Percentiles rank a stretch among this genome's conserved stretches.
Conservation (phyloP, 2,888 invertebrate genomes). For the Trichopoda pennipes region DNA sequence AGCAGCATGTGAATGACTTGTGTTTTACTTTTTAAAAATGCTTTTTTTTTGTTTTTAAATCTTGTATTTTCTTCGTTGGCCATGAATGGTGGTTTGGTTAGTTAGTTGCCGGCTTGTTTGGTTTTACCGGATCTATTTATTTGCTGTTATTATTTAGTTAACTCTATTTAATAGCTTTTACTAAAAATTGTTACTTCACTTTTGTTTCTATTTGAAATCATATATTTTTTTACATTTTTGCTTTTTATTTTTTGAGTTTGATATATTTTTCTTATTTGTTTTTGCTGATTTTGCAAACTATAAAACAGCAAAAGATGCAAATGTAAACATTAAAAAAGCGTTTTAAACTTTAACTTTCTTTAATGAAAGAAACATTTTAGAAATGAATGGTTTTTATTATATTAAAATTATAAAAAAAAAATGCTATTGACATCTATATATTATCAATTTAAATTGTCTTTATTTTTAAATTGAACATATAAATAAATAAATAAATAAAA, state of each 20-base stretch:
- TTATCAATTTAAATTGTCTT: conserved; percentile 4
- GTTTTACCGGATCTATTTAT: conserved; percentile 10
- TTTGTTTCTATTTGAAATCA: conserved; percentile 1
- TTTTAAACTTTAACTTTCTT: conserved; percentile 34
- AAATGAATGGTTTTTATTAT: not conserved
- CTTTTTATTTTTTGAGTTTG: conserved; percentile 4
- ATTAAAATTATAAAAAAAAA: not conserved
- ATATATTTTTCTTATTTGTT: not conserved
- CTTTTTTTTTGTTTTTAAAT: not conserved
- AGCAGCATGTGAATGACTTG: conserved; percentile 49
- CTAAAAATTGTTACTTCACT: not conserved
- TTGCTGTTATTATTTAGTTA: conserved; percentile 28
- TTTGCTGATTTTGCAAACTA: too few relatives aligned
- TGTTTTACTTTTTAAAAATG: conserved; percentile 6
- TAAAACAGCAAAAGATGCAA: not conserved
- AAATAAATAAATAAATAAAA: too few relatives aligned
- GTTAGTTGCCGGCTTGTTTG: not conserved
- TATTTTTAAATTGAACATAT: not conserved
- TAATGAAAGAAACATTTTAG: not conserved
- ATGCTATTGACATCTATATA: not conserved
- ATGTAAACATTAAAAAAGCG: conserved; percentile 5
- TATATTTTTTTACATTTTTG: conserved; percentile 10
- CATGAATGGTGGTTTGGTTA: conserved; percentile 3
- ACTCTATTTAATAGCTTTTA: conserved; percentile 16
- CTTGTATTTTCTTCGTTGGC: conserved; percentile 4